Evolutionary conservation across 2,113 vertebrate species (phyloP).

Genomic region (Trochalopteron elliotii): DNA sequence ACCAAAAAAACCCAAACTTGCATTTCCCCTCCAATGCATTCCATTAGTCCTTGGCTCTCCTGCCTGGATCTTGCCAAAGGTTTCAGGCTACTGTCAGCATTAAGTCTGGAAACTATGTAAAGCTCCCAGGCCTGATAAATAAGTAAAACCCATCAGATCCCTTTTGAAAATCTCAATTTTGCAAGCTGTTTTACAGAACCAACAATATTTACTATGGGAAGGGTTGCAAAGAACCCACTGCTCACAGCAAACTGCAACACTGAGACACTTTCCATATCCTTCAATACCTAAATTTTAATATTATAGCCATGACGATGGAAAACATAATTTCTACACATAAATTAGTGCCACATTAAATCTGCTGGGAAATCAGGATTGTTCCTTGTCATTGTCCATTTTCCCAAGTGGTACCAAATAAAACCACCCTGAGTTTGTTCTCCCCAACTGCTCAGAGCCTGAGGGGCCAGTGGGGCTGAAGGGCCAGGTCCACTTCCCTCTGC

Average conservation of each 20-base stretch:
- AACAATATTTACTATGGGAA: not conserved
- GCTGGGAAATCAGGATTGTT: not conserved
- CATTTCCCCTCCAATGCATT: not conserved
- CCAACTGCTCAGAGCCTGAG: not conserved
- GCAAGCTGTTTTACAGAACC: not conserved
- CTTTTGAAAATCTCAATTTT: not conserved
- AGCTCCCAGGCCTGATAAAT: not conserved
- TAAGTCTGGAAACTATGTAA: not conserved
- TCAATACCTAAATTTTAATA: not conserved
- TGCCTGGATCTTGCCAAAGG: not conserved
- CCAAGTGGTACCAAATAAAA: not conserved
- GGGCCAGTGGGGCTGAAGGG: not conserved
- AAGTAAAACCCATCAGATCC: not conserved
- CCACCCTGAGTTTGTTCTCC: not conserved
- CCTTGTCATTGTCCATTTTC: accelerated
- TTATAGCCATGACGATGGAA: accelerated
- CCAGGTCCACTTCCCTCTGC: not conserved
- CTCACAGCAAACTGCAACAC: not conserved
- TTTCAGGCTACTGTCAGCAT: not conserved
- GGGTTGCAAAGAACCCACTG: not conserved
- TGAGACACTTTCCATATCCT: not conserved
- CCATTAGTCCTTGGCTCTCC: not conserved
- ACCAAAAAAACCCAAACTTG: not conserved
- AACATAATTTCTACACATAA: not conserved
- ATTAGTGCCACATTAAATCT: not conserved